Evolutionary conservation across 2,113 vertebrate genomes (phyloP), one percentile per base, ranked within the genome.

Genomic region (Ptilonorhynchus violaceus): DNA sequence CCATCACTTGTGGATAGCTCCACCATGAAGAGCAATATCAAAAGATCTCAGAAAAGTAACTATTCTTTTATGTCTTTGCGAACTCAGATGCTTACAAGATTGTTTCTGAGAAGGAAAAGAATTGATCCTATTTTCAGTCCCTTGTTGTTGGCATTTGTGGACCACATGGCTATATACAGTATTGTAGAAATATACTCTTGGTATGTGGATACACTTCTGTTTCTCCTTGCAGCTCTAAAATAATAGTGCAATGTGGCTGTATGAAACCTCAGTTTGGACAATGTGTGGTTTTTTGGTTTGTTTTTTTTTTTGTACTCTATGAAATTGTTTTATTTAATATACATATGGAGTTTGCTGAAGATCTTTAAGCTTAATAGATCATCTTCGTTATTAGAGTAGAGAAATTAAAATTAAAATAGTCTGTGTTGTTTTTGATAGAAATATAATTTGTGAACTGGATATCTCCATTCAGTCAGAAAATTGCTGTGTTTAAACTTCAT

Each of bases 41-140:
- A 98, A 98, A 98, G 97, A 93, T 93, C 89, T 88, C 72, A 97
- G 96, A 97, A 97, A 98, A 98, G 98, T 97, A 98, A 96, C 98
- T 96, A 94, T 98, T 98, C 98, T 98, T 98, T 98, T 97, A 98
- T 98, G 97, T 98, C 97, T 96, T 97, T 95, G 85, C 97, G 96
- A 97, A 95, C 97, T 96, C 93, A 86, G 97, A 92, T 96, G 91
- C 97, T 98, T 98, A 97, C 97, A 98, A 97, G 97, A 96, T 97
- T 98, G 97, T 98, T 98, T 98, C 98, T 94, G 97, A 97, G 92
- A 97, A 97, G 94, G 94, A 95, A 96, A 97, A 98, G 96, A 97
- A 97, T 91, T 94, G 97, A 98, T 97, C 96, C 98, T 98, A 95
- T 98, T 98, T 98, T 98, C 97, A 97, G 98, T 96, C 85, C 75